Evolutionary conservation across 2,888 invertebrate genomes (phyloP), one percentile per base, ranked within the genome.

Genomic region (Muschampia plurimacula): DNA sequence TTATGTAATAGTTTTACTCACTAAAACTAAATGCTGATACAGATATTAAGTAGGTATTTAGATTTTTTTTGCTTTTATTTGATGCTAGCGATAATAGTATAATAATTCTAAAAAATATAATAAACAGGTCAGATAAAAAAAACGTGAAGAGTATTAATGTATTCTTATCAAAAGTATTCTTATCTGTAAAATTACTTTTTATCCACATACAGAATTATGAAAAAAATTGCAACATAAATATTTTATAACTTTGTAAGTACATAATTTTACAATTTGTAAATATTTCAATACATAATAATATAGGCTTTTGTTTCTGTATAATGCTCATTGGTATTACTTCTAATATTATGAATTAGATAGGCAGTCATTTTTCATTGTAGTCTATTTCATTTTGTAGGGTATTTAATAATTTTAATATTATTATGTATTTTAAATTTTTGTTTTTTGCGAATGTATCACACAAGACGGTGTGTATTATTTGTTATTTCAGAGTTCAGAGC

Each of bases 1-100:
- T 59, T 67, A 67, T 59, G 67, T 57, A 59, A 67, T 44, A 67
- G 32, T 67, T 67, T 67, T 67, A 67, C 67, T 44, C 44, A 5
- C 28, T 55, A 12, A 55, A 52, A 15, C 15, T 55, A 46, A 44
- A 44, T 44, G 44, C 44, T 10, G 10, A 44, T 10, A 44, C 44
- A 44, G 10, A 44, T 44, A 3, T 3, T 3, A 44, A 44, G 12
- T 44, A 44, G 12, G 12, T 44, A 12, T 44, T 44, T 44, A 44
- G 12, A 3, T 44, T 44, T 12, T 9, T 44, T 44, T 44, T 44
- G 44, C 44, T n/a, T n/a, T n/a, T n/a, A n/a, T n/a, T n/a, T n/a
- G n/a, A 44, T 12, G 10, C 44, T 44, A 44, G 9, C 44, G 44
- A 44, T 44, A 44, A 12, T 12, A 44, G 12, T 44, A 44, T 12